These are phyloP conservation scores for Ophraella communa DNA, from an alignment of 2,888 invertebrate genomes.

Conservation along the genomic window DNA sequence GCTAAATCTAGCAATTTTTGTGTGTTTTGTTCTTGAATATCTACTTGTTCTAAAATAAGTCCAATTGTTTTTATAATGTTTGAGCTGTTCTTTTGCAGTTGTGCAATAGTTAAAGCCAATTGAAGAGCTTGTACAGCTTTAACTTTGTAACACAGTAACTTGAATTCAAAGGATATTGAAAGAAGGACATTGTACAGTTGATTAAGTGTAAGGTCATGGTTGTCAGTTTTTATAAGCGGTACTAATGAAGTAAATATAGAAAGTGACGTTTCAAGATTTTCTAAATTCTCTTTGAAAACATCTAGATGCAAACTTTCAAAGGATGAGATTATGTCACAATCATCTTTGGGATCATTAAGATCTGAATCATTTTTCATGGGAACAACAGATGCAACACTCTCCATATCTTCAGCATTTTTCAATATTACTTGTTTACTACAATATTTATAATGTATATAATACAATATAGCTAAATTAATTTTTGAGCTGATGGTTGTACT, in stretches of 20 bases:
- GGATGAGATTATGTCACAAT: constrained; percentile 49
- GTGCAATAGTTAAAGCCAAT: constrained; percentile 42
- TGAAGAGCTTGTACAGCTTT: constrained; percentile 43
- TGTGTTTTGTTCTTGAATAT: constrained; percentile 33
- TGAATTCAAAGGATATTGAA: constrained; percentile 46
- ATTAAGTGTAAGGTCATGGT: constrained; percentile 18
- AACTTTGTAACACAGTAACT: constrained; percentile 43
- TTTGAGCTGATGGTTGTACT: constrained; percentile 16
- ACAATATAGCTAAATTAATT: constrained; percentile 43
- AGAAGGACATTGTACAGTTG: constrained; percentile 34
- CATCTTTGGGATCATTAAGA: constrained; percentile 46
- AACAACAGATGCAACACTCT: constrained; percentile 29
- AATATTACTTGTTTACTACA: constrained; percentile 34
- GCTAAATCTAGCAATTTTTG: constrained; percentile 33
- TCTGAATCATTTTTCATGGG: constrained; percentile 22
- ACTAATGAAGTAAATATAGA: constrained; percentile 33
- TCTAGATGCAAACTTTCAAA: constrained; percentile 47
- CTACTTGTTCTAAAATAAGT: constrained; percentile 41
- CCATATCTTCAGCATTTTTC: constrained; percentile 47
- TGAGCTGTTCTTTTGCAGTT: constrained; percentile 35
- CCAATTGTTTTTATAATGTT: constrained; percentile 41
- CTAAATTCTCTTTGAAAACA: constrained; percentile 34
- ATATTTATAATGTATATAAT: constrained; percentile 44
- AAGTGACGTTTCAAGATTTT: constrained; percentile 42
- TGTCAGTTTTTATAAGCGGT: constrained; percentile 12